Evolutionary conservation across 2,113 vertebrate species (phyloP).

Genomic region (Tricholaema leucomelas): DNA sequence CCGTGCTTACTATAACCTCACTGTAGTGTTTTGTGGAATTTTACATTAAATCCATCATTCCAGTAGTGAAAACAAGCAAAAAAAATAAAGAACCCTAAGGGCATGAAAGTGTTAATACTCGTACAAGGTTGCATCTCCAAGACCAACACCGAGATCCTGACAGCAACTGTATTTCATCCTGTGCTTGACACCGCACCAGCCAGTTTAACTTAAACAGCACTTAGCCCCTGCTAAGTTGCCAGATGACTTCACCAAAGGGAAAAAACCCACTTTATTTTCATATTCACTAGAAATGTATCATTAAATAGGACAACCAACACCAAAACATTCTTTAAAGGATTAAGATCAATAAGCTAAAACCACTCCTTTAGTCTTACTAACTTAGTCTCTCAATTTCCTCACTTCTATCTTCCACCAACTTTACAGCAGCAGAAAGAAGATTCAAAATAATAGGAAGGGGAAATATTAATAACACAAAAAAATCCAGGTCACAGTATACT

Average conservation of each 20-base stretch:
- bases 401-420: neutral
- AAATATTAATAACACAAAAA: neutral
- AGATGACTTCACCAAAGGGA: neutral
- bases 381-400: no score
- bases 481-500: neutral
- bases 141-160: neutral
- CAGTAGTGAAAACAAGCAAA: neutral
- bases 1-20: no score
- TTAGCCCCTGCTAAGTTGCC: neutral
- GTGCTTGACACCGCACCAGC: neutral
- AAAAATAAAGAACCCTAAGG: neutral
- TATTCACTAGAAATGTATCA: neutral
- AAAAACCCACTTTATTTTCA: neutral
- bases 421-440: neutral
- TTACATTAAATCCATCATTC: neutral
- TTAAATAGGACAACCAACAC: neutral
- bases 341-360: neutral
- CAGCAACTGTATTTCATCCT: neutral
- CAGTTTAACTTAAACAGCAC: neutral
- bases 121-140: neutral
- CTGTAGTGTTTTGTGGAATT: neutral
- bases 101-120: neutral
- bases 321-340: neutral
- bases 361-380: neutral
- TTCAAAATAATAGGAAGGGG: neutral